Evolutionary conservation across 64 coral and sea anemone species (phyloP).

Genomic region (Dendronephthya gigantea): DNA sequence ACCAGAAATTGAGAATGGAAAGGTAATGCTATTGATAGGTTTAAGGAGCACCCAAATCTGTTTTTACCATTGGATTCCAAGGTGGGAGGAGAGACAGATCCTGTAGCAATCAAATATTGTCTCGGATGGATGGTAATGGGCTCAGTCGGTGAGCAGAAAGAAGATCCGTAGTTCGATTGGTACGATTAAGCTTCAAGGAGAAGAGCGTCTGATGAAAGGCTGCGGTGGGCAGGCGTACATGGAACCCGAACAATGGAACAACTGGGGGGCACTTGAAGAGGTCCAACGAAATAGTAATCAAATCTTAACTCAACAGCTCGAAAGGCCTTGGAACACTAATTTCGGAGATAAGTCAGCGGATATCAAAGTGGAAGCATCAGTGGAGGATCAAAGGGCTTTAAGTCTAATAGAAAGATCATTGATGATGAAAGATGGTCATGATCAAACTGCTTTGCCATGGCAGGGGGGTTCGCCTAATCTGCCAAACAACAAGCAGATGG

Average conservation of each 20-base stretch:
- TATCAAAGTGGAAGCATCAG: neutral
- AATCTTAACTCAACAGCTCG: neutral
- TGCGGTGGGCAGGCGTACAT: neutral
- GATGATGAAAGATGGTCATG: neutral
- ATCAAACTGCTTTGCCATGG: neutral
- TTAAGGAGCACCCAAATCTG: neutral
- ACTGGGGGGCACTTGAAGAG: neutral
- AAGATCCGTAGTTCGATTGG: neutral
- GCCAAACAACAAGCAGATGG: neutral
- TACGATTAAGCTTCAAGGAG: neutral
- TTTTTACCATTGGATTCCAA: neutral
- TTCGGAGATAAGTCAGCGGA: neutral
- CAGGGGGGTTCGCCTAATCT: too few species aligned
- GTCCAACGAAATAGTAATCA: too few species aligned
- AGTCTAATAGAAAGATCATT: neutral
- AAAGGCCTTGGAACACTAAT: constrained; percentile 12
- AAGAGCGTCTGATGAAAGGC: too few species aligned
- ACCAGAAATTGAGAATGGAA: neutral
- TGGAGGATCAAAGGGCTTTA: constrained; percentile 7
- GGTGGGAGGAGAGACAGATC: neutral
- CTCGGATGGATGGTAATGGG: neutral
- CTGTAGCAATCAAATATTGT: neutral
- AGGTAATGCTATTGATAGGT: neutral
- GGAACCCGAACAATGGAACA: neutral
- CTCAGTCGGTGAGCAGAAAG: neutral